These are phyloP conservation scores for Leptonema lineaticorne DNA, from an alignment of 1,140 invertebrate genomes.

Conservation along the genomic window DNA sequence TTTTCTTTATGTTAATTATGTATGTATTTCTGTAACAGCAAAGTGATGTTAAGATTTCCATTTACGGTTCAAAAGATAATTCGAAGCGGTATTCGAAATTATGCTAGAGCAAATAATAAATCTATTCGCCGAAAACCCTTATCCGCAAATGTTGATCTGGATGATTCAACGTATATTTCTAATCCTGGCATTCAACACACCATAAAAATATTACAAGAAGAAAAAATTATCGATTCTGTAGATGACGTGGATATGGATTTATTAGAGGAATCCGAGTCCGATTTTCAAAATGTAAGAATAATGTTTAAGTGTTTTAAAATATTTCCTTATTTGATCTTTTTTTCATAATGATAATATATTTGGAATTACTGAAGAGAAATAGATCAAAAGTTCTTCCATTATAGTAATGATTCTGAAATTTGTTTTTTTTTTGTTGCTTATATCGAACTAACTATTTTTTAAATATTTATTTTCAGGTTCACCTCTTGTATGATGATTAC, in stretches of 20 bases:
- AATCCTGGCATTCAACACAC: background rate
- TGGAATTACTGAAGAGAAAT: background rate
- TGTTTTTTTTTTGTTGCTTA: no score
- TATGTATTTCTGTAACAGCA: background rate
- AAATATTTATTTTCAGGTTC: conserved; percentile 30
- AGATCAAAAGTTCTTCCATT: no score
- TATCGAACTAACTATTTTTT: background rate
- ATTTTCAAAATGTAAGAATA: background rate
- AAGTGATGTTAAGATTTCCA: background rate
- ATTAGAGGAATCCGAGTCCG: background rate
- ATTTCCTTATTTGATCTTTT: no score
- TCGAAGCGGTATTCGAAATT: background rate
- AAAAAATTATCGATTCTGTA: background rate
- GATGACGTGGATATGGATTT: background rate
- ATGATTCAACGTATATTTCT: no score
- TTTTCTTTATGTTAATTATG: no score
- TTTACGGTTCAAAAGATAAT: background rate
- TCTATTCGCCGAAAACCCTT: background rate
- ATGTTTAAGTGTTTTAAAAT: no score
- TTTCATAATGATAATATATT: background rate
- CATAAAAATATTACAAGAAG: background rate
- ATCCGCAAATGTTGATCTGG: no score
- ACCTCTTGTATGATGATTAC: conserved; percentile 48
- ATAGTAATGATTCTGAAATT: no score
- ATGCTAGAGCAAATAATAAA: background rate